Conservation (phyloP, 2,797 vertebrate species). For the Poecile montanus region DNA sequence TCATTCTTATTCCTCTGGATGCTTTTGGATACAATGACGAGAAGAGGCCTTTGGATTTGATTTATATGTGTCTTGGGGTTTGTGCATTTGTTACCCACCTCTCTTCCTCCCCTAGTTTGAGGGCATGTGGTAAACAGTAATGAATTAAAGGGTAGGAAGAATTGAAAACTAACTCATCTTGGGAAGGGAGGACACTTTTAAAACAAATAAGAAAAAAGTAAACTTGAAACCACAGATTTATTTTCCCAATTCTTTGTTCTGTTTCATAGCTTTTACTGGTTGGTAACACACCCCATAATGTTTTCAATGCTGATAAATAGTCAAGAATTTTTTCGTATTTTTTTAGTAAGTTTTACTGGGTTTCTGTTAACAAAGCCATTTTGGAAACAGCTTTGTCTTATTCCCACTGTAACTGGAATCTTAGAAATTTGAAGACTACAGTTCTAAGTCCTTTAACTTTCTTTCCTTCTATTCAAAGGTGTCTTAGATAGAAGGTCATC, state of each 20-base stretch:
- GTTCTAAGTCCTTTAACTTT: not conserved
- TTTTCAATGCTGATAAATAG: conserved; percentile 30
- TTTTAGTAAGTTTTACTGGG: not conserved
- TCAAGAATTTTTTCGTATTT: not conserved
- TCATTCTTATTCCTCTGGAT: conserved; percentile 1
- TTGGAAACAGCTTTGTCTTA: not conserved
- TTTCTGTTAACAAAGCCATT: conserved; percentile 39
- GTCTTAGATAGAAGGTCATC: not conserved
- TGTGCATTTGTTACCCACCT: conserved; percentile 15
- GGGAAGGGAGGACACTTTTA: not conserved
- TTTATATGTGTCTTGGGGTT: not conserved
- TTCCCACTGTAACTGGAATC: not conserved
- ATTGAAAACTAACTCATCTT: not conserved
- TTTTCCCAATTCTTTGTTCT: not conserved
- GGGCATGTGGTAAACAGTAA: not conserved
- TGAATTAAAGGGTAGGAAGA: conserved; percentile 15
- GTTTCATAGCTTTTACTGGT: not conserved
- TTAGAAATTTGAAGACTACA: not conserved
- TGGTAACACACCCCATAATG: not conserved
- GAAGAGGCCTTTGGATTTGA: not conserved
- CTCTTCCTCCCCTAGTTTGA: not conserved
- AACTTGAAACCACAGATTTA: conserved; percentile 13
- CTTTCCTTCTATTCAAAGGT: not conserved
- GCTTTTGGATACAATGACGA: not conserved
- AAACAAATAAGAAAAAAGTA: conserved; percentile 21